Evolutionary conservation across 2,113 vertebrate genomes (phyloP), one percentile per base, ranked within the genome.

Genomic region (Hypanus sabinus): DNA sequence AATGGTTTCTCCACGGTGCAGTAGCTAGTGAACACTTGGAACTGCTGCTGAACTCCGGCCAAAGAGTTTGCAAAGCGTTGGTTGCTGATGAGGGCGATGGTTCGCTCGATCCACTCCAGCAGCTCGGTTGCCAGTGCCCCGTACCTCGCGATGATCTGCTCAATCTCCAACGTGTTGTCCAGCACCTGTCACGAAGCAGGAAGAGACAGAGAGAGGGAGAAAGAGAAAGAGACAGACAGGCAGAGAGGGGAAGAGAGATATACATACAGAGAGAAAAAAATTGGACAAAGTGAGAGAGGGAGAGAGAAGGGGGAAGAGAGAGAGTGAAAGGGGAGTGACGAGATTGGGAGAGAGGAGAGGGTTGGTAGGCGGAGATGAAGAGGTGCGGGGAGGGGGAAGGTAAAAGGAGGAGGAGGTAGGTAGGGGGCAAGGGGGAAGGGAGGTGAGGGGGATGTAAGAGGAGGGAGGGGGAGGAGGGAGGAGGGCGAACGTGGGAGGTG

Each of bases 1-100:
- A 97, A 97, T 0, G 99, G 99, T 57, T 99, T 99, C 96, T 99
- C 98, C 83, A 98, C 96, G 4, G 98, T 99, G 96, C 98, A 99
- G 96, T 99, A 99, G 94, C 98, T 97, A 0, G 98, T 99, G 95
- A 99, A 99, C 22, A 98, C 98, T 94, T 99, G 99, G 0, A 99
- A 97, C 95, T 99, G 99, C 95, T 99, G 99, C 95, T 99, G 99
- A 7, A 99, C 99, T 0, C 99, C 99, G 0, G 96, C 96, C 94
- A 99, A 92, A 0, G 99, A 99, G 96, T 99, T 99, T 95, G 98
- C 98, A 36, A 99, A 99, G 96, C 98, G 99, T 96, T 99, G 99
- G 96, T 98, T 98, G 96, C 97, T 96, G 96, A 99, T 98, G 95
- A 98, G 95, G 2, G 96, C 94, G 33, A 98, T 97, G 73, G 98